phyloP scores from a whole-genome alignment of 2,888 invertebrate species.

The Diabrotica balteata region DNA sequence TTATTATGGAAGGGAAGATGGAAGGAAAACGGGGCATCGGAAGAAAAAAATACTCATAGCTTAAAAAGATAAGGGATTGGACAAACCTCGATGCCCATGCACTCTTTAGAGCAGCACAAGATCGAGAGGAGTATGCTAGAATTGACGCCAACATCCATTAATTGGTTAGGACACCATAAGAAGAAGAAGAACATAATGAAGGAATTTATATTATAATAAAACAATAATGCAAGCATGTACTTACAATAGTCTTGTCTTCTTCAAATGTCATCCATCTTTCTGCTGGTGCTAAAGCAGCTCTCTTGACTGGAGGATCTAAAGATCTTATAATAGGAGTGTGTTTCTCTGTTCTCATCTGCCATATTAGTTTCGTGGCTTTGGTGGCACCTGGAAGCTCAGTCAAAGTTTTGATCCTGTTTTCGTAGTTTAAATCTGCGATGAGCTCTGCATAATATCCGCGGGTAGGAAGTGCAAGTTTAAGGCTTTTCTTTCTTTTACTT shows the following conservation, averaged over 20 bases:
- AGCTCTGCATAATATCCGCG: conserved; percentile 71
- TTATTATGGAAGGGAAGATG: too few relatives aligned
- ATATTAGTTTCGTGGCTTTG: conserved; percentile 59
- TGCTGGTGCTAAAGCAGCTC: conserved; percentile 65
- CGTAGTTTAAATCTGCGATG: conserved; percentile 63
- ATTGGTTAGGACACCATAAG: too few relatives aligned
- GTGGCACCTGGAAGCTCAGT: conserved; percentile 54
- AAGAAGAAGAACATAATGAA: too few relatives aligned
- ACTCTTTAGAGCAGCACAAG: too few relatives aligned
- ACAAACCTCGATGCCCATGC: too few relatives aligned
- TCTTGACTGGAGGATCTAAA: conserved; percentile 61
- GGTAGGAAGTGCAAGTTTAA: conserved; percentile 22
- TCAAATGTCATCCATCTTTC: conserved; percentile 71
- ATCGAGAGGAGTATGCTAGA: too few relatives aligned
- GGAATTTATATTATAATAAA: too few relatives aligned
- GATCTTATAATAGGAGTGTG: conserved; percentile 64
- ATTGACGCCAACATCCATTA: too few relatives aligned
- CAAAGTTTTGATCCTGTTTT: conserved; percentile 52
- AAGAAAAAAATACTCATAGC: too few relatives aligned
- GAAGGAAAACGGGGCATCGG: too few relatives aligned
- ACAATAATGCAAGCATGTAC: conserved; percentile 39
- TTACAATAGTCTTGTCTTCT: conserved; percentile 69
- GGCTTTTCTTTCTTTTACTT: conserved; percentile 3
- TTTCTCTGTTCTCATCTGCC: conserved; percentile 67
- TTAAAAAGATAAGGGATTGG: too few relatives aligned